Conservation (phyloP, 2,113 vertebrate genomes). For the human (Homo sapiens) region DNA sequence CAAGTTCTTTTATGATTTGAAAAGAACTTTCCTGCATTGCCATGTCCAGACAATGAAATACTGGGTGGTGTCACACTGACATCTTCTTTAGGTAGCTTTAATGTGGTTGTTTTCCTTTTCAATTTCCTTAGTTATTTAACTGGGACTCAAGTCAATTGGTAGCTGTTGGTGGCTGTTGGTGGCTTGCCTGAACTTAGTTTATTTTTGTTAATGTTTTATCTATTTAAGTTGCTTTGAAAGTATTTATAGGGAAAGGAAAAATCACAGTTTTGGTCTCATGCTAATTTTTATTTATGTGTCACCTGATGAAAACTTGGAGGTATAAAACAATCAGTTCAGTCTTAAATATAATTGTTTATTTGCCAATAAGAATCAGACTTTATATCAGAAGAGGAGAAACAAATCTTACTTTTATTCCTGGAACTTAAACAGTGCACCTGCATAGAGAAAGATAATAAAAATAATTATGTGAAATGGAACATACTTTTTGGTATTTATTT, state of each 20-base stretch:
- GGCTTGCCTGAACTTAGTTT: not conserved
- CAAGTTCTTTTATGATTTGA: not conserved
- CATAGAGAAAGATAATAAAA: not conserved
- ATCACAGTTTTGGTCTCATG: not conserved
- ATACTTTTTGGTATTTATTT: constrained; percentile 38
- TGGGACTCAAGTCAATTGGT: not conserved
- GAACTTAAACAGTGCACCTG: not conserved
- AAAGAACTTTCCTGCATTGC: not conserved
- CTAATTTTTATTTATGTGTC: not conserved
- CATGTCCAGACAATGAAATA: rapidly evolving
- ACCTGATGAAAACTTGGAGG: not conserved
- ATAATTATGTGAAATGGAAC: not conserved
- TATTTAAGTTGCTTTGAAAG: not conserved
- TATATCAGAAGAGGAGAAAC: not conserved
- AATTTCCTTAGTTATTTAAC: not conserved
- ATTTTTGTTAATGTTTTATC: not conserved
- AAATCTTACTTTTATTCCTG: not conserved
- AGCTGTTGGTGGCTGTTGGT: not conserved
- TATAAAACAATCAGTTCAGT: not conserved
- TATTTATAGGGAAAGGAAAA: constrained; percentile 6
- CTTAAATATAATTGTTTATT: not conserved
- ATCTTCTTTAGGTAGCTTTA: not conserved
- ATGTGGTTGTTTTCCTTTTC: not conserved
- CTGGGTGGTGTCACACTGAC: rapidly evolving
- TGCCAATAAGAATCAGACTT: not conserved